phyloP scores from a whole-genome alignment of 2,113 vertebrate species.

The Sinocyclocheilus anophthalmus region DNA sequence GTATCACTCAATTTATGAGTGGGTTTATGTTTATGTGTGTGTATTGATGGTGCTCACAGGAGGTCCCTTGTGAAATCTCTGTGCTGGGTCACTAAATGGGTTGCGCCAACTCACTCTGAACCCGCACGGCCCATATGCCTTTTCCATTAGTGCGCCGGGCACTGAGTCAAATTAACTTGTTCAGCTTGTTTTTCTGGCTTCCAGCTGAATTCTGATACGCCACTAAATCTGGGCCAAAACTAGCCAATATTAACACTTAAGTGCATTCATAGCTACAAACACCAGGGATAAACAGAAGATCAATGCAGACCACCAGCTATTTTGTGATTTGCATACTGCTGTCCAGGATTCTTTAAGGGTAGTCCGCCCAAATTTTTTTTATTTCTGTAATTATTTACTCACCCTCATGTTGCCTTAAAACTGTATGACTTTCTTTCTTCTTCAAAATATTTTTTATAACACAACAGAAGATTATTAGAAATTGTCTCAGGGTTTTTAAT shows the following conservation, averaged over 20 bases:
- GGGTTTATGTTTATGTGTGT: constrained; percentile 19
- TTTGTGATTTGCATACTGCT: not conserved
- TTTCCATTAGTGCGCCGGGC: constrained; percentile 11
- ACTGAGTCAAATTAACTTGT: constrained; percentile 4
- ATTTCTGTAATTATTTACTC: not conserved
- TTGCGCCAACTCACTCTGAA: constrained; percentile 17
- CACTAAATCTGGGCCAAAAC: not conserved
- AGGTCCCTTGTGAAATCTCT: constrained; percentile 23
- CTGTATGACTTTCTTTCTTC: not conserved
- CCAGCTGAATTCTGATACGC: not conserved
- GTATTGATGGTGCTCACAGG: constrained; percentile 4
- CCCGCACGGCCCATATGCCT: not conserved
- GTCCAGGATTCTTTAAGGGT: not conserved
- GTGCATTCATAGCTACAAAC: not conserved
- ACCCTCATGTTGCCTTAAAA: not conserved
- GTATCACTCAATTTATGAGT: constrained; percentile 47
- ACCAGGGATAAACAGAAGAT: not conserved
- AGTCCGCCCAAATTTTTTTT: no score
- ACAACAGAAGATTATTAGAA: no score
- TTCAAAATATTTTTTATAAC: no score
- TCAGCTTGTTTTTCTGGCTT: constrained; percentile 28
- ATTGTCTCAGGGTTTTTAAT: no score
- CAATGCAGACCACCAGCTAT: not conserved
- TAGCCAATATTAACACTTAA: not conserved
- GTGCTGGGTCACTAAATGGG: constrained; percentile 30